Conservation (phyloP, 1,140 invertebrate genomes). For the Bombus cullumanus region DNA sequence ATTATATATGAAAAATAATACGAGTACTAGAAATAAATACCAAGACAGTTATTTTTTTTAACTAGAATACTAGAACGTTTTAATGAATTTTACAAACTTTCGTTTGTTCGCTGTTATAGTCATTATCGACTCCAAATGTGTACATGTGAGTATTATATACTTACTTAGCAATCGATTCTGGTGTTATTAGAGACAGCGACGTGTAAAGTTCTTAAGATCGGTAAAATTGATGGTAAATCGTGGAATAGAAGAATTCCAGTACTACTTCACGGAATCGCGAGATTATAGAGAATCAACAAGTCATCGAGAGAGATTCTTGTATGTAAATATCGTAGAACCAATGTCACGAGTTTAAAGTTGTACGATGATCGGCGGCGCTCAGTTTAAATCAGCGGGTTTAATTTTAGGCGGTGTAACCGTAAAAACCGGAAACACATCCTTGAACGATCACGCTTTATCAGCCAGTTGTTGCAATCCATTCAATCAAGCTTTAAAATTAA, state of each 20-base stretch:
- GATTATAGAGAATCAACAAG: neutral
- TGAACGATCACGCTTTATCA: conserved; percentile 40
- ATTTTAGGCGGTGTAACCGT: conserved; percentile 6
- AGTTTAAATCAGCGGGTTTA: neutral
- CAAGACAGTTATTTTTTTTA: too few relatives aligned
- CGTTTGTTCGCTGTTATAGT: too few relatives aligned
- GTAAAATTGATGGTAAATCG: neutral
- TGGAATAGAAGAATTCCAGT: neutral
- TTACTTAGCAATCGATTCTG: neutral
- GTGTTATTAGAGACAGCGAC: neutral
- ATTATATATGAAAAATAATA: too few relatives aligned
- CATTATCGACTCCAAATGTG: too few relatives aligned
- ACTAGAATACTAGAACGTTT: too few relatives aligned
- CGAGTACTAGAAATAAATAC: too few relatives aligned
- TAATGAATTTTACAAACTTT: too few relatives aligned
- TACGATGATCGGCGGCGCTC: neutral
- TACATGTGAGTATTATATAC: neutral
- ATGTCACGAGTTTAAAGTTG: neutral
- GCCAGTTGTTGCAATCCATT: conserved; percentile 20
- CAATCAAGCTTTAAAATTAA: conserved; percentile 10
- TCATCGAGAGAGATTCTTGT: neutral
- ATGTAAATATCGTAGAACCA: neutral
- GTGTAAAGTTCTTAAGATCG: neutral
- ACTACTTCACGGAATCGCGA: neutral
- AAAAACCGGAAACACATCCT: conserved; percentile 49